Conservation (phyloP, 1,140 invertebrate species). For the Popillia japonica region DNA sequence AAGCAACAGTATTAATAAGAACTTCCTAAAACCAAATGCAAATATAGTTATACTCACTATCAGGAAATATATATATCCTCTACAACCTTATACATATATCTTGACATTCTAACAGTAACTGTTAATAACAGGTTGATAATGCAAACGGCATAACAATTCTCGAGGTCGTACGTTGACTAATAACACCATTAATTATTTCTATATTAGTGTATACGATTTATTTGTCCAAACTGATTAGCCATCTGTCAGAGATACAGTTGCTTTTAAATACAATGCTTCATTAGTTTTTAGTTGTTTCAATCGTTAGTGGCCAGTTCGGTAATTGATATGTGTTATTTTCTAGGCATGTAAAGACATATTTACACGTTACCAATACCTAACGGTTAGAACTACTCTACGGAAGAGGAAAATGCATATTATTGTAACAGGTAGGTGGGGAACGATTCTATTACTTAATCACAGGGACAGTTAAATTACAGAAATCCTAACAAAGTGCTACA, state of each 20-base stretch:
- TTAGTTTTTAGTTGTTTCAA: constrained; percentile 6
- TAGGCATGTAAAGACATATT: not conserved
- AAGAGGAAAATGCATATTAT: constrained; percentile 11
- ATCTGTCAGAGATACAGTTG: not conserved
- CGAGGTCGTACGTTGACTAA: too few species aligned
- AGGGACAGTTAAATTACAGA: not conserved
- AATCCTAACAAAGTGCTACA: not conserved
- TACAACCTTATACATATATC: too few species aligned
- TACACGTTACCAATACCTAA: not conserved
- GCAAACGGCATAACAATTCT: too few species aligned
- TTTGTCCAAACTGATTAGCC: not conserved
- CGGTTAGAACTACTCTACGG: not conserved
- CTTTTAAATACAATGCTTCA: not conserved
- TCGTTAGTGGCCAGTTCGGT: not conserved
- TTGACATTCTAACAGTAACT: too few species aligned
- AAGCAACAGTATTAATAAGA: too few species aligned
- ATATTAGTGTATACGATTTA: not conserved
- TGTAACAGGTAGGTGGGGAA: not conserved
- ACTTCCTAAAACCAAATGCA: too few species aligned
- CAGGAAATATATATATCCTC: too few species aligned
- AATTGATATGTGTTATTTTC: not conserved
- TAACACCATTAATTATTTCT: not conserved
- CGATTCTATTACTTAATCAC: not conserved
- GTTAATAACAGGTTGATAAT: too few species aligned
- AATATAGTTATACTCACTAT: too few species aligned